Conservation (phyloP, 2,113 vertebrate genomes). For the Dipodomys spectabilis region DNA sequence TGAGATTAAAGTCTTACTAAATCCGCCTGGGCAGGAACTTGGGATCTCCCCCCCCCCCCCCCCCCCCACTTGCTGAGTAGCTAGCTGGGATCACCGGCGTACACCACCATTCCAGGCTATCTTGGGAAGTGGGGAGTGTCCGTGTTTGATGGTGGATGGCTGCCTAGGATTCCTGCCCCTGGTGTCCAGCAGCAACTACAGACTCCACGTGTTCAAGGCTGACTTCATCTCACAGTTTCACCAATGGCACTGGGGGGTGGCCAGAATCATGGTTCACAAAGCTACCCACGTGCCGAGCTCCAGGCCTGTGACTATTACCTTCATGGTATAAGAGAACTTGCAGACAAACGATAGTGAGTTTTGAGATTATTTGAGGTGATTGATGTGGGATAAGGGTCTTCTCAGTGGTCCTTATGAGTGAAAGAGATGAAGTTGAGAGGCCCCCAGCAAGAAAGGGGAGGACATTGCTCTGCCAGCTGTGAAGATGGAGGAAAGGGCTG, state of each 20-base stretch:
- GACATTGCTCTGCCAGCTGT: neutral
- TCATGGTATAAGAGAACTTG: neutral
- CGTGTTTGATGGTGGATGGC: neutral
- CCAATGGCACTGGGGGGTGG: neutral
- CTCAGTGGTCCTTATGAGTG: neutral
- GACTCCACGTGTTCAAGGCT: neutral
- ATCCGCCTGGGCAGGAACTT: no score
- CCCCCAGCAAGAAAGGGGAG: no score
- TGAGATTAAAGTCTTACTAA: no score
- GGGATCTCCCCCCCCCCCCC: no score
- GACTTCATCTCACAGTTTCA: neutral
- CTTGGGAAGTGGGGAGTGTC: neutral
- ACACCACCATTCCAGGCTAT: no score
- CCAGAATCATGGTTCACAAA: neutral
- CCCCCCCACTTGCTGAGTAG: no score
- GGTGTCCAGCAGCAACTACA: neutral
- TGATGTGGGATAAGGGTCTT: neutral
- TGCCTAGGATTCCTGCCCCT: no score
- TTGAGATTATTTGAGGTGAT: neutral
- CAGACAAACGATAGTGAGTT: no score
- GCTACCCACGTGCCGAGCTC: neutral
- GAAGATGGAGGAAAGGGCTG: neutral
- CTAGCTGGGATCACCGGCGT: no score
- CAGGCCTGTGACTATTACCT: neutral
- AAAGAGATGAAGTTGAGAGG: neutral